These are phyloP conservation scores for Scophthalmus maximus DNA, from an alignment of 2,113 vertebrate genomes.

Conservation along the genomic window DNA sequence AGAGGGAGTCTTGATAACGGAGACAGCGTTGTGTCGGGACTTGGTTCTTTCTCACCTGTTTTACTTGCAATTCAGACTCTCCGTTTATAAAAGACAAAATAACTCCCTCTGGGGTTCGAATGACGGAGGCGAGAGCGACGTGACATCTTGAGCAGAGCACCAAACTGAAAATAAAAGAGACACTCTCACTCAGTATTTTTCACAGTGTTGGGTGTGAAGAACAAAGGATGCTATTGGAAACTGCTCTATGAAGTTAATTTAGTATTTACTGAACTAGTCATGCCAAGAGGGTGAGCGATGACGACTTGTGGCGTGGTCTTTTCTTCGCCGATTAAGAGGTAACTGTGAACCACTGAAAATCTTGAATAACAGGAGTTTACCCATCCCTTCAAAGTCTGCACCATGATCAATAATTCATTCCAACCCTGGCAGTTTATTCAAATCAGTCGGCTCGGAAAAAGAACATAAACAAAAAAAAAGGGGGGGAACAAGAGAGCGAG, in stretches of 20 bases:
- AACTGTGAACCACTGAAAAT: constrained; percentile 59
- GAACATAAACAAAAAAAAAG: constrained; percentile 50
- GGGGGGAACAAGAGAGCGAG: not conserved
- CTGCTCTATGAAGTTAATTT: not conserved
- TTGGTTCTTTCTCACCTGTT: constrained; percentile 26
- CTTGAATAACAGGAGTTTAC: constrained; percentile 65
- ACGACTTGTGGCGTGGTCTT: constrained; percentile 47
- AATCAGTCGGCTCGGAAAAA: constrained; percentile 70
- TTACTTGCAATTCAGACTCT: constrained; percentile 9
- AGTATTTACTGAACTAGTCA: constrained; percentile 9
- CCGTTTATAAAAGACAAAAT: constrained; percentile 40
- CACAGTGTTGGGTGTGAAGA: not conserved
- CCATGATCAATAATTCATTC: constrained; percentile 80
- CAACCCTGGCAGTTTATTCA: constrained; percentile 75
- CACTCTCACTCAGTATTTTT: constrained; percentile 20
- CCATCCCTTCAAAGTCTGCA: constrained; percentile 60
- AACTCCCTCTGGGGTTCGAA: constrained; percentile 18
- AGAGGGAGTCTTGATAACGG: constrained; percentile 23
- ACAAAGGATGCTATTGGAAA: too few species aligned
- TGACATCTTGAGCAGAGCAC: constrained; percentile 28
- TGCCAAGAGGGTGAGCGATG: constrained; percentile 31
- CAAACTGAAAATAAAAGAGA: constrained; percentile 34
- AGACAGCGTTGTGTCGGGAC: constrained; percentile 10
- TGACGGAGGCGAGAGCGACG: constrained; percentile 27
- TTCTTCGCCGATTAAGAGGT: constrained; percentile 74